Evolutionary conservation across 2,797 vertebrate species (phyloP).

Genomic region (Scarus forsteni): DNA sequence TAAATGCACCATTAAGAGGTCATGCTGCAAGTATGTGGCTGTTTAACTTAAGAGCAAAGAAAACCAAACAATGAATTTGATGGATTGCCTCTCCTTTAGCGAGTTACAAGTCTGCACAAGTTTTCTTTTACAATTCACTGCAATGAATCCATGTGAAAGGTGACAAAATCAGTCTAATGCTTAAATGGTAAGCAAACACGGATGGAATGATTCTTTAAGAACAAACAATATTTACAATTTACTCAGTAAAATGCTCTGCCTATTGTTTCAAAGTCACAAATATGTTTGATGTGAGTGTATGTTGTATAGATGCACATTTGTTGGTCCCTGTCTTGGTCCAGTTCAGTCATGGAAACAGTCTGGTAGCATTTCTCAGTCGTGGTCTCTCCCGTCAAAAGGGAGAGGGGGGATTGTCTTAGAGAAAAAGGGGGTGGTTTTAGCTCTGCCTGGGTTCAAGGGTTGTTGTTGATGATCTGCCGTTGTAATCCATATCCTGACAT

Average conservation of each 20-base stretch:
- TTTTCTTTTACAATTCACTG: constrained; percentile 7
- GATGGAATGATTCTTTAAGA: constrained; percentile 13
- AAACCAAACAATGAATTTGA: constrained; percentile 12
- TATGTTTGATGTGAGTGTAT: constrained; percentile 27
- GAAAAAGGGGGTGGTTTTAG: neutral
- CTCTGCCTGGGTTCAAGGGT: constrained; percentile 44
- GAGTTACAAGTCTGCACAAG: constrained; percentile 11
- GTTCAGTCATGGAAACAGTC: constrained; percentile 60
- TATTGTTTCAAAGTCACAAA: constrained; percentile 10
- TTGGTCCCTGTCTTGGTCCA: constrained; percentile 73
- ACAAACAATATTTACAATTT: constrained; percentile 25
- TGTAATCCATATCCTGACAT: constrained; percentile 93
- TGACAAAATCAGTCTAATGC: constrained; percentile 10
- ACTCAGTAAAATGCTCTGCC: constrained; percentile 1
- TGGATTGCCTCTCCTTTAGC: constrained; percentile 1
- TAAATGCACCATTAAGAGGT: constrained; percentile 21
- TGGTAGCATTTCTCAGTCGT: constrained; percentile 52
- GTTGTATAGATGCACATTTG: constrained; percentile 38
- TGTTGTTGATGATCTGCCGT: constrained; percentile 92
- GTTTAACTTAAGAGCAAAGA: constrained; percentile 7
- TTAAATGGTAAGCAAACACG: constrained; percentile 17
- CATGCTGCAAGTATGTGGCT: neutral
- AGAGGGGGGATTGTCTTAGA: constrained; percentile 10
- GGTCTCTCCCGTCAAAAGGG: constrained; percentile 45
- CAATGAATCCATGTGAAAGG: neutral